Evolutionary conservation across 2,888 invertebrate genomes (phyloP).

Genomic region (Hypolimnas misippus): DNA sequence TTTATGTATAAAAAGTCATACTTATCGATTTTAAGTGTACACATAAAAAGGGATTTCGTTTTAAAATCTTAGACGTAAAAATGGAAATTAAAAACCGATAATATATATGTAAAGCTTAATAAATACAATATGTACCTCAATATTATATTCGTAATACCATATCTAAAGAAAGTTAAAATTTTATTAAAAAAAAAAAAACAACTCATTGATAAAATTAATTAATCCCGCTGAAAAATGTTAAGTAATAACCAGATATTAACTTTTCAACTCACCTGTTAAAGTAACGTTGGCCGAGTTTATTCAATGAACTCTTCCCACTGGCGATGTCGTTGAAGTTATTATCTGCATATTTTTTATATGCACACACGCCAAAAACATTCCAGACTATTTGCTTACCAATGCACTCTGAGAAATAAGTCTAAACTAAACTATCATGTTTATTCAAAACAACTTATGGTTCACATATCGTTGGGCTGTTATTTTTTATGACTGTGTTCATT

Average conservation of each 20-base stretch:
- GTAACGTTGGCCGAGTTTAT: not conserved
- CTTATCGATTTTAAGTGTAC: too few relatives aligned
- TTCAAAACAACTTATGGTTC: not conserved
- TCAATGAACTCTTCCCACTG: not conserved
- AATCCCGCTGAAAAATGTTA: not conserved
- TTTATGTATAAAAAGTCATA: too few relatives aligned
- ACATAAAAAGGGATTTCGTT: too few relatives aligned
- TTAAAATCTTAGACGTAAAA: too few relatives aligned
- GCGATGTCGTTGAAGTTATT: slow-evolving; percentile 12
- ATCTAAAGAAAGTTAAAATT: too few relatives aligned
- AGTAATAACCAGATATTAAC: slow-evolving; percentile 1
- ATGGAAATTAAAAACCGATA: too few relatives aligned
- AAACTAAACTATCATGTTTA: not conserved
- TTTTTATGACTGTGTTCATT: not conserved
- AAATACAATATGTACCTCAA: too few relatives aligned
- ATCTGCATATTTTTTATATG: slow-evolving; percentile 8
- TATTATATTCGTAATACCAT: too few relatives aligned
- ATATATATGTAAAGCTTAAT: too few relatives aligned
- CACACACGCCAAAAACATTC: slow-evolving; percentile 11
- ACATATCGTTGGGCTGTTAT: not conserved
- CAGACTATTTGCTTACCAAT: slow-evolving; percentile 11
- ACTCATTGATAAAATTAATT: too few relatives aligned
- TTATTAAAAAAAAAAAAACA: too few relatives aligned
- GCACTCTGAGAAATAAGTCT: slow-evolving; percentile 2
- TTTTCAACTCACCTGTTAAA: slow-evolving; percentile 2